Conservation (phyloP, 2,888 invertebrate species). For the Tetranychus piercei region DNA sequence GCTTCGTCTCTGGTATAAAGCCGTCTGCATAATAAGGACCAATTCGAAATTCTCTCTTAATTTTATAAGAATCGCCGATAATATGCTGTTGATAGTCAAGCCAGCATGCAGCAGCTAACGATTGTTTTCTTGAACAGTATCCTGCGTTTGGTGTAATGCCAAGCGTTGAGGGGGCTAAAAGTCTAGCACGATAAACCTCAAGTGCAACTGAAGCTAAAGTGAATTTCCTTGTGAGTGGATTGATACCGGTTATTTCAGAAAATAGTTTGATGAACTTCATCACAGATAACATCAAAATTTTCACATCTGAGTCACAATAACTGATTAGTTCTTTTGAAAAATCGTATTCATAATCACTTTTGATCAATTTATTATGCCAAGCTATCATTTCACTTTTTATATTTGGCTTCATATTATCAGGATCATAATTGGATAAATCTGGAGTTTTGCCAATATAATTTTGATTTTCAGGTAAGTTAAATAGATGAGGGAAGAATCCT, state of each 20-base stretch:
- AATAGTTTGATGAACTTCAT: not conserved
- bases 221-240: slow-evolving; percentile 21
- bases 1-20: not conserved
- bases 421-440: not conserved
- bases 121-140: slow-evolving; percentile 15
- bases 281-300: slow-evolving; percentile 9
- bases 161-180: slow-evolving; percentile 20
- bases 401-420: not conserved
- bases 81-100: not conserved
- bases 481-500: slow-evolving; percentile 2
- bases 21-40: slow-evolving; percentile 13
- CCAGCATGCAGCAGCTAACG: slow-evolving; percentile 1
- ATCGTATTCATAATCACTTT: slow-evolving; percentile 20
- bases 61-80: not conserved
- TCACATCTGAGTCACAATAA: slow-evolving; percentile 26
- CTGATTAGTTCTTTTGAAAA: slow-evolving; percentile 23
- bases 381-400: not conserved
- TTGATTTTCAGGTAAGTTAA: not conserved
- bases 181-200: slow-evolving; percentile 17
- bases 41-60: not conserved
- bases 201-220: slow-evolving; percentile 25
- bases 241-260: slow-evolving; percentile 15
- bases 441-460: not conserved
- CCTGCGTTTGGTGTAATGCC: slow-evolving; percentile 22
- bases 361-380: slow-evolving; percentile 11